Base-by-base conservation (phyloP, 2,113 vertebrate species). In the Ictidomys tridecemlineatus region DNA sequence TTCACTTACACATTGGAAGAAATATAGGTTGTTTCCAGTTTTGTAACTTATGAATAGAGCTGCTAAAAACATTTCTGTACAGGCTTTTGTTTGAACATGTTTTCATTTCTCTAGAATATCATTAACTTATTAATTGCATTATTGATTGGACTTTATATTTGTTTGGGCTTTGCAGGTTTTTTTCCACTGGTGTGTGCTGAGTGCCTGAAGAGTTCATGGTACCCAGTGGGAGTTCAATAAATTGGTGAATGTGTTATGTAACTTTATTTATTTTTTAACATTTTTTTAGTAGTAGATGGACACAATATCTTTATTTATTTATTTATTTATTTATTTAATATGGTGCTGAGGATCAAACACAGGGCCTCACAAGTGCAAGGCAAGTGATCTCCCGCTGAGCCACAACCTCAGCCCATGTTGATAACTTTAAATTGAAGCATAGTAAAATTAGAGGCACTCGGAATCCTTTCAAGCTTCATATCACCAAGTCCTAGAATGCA, bases 81-180 rank as follows among this genome's bases (percentile, higher is more conserved):
- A 77, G 34, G 16, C 26, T 94, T 58, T 93, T 91, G 37, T 84
- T 11, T 87, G 34, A 65, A 77, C 51, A 6, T 79, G 32, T 89
- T 84, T 88, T 95, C 48, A n/a, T 70, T 96, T 93, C 39, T 87
- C 45, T 87, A 48, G 76, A 79, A 61, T 85, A 79, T 95, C 56
- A 74, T 83, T 90, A 86, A 87, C 32, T 78, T 88, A 51, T 28
- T 39, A 69, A 78, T 89, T 83, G 20, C 8, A 77, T 86, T 37
- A 34, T 89, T 48, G 17, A 42, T 74, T 73, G n/a, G 17, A 11
- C 4, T 72, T 72, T 30, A 28, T 67, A 30, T 67, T 67, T 67
- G 63, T 67, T 94, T 79, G 28, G 61, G 48, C 74, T 83, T 82
- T 70, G 9, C 48, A 28, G 84, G 8, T 63, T 56, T 83, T 91